Conservation (phyloP, 1,140 invertebrate genomes). For the Himalopsyche phryganea region DNA sequence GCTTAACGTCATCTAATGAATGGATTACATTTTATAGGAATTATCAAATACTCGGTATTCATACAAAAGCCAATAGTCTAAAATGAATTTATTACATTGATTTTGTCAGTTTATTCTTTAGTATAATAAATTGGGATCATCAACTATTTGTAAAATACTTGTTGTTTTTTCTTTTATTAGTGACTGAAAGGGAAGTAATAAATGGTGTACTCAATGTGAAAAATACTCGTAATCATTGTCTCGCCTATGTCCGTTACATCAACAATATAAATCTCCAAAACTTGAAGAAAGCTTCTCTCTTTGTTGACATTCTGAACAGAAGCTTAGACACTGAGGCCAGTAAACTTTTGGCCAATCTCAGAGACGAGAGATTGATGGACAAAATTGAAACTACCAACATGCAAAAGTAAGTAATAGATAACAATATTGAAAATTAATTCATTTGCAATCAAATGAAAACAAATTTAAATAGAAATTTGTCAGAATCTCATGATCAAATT, state of each 20-base stretch:
- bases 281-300: constrained; percentile 88
- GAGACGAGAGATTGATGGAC: constrained; percentile 81
- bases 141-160: no score
- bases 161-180: constrained; percentile 55
- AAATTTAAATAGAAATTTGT: no score
- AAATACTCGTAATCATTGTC: constrained; percentile 92
- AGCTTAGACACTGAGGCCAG: constrained; percentile 92
- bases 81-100: no score
- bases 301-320: constrained; percentile 91
- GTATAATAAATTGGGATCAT: no score
- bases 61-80: no score
- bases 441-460: no score
- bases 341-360: constrained; percentile 81
- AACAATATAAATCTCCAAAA: constrained; percentile 97
- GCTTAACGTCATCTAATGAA: no score
- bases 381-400: constrained; percentile 87
- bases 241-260: constrained; percentile 95
- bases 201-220: constrained; percentile 91
- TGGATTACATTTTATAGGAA: no score
- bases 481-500: no score
- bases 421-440: no score
- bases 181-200: constrained; percentile 96
- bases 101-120: no score
- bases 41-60: no score
- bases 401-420: constrained; percentile 61